phyloP scores from a whole-genome alignment of 2,888 invertebrate genomes.

The Cosmopolites sordidus region DNA sequence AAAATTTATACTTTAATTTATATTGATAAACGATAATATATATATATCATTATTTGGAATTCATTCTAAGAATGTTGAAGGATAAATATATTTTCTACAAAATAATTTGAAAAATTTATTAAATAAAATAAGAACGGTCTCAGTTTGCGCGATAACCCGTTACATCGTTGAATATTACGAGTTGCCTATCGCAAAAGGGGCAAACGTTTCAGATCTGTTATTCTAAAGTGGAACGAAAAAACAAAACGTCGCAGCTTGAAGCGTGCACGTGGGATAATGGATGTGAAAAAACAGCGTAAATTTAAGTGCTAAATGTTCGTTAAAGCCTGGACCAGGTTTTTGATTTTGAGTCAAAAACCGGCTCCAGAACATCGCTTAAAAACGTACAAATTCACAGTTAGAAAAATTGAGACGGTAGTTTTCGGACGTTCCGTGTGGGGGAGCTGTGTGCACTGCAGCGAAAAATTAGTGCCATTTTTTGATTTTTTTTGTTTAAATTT shows the following conservation, averaged over 20 bases:
- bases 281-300: constrained; percentile 30
- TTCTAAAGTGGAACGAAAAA: neutral
- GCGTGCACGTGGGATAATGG: constrained; percentile 40
- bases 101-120: too few relatives aligned
- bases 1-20: too few relatives aligned
- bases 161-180: too few relatives aligned
- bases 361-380: constrained; percentile 11
- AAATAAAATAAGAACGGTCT: too few relatives aligned
- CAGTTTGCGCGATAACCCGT: too few relatives aligned
- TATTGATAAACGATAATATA: too few relatives aligned
- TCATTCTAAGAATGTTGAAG: too few relatives aligned
- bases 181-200: too few relatives aligned
- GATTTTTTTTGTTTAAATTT: constrained; percentile 4
- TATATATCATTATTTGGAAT: too few relatives aligned
- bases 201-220: too few relatives aligned
- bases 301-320: constrained; percentile 8
- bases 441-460: constrained; percentile 45
- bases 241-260: constrained; percentile 25
- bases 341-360: neutral
- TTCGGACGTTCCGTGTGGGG: constrained; percentile 50
- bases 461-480: constrained; percentile 44
- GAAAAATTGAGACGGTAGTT: constrained; percentile 29
- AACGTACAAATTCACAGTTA: constrained; percentile 25
- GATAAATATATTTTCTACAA: too few relatives aligned
- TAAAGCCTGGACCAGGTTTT: neutral